Conservation (phyloP, 2,888 invertebrate genomes). For the Pyrrhosoma nymphula region DNA sequence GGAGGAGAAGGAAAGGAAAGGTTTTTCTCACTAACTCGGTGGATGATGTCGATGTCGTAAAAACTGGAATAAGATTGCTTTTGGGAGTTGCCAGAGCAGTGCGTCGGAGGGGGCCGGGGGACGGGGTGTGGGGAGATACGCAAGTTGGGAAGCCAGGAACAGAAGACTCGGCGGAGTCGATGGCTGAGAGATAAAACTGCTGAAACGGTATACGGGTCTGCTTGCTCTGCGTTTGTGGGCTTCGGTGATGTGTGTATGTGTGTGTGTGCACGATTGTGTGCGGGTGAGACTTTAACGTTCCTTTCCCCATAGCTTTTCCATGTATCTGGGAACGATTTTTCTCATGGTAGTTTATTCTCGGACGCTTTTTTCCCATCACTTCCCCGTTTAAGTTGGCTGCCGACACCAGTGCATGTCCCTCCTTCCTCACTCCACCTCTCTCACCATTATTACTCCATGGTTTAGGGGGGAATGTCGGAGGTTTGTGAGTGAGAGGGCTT, state of each 20-base stretch:
- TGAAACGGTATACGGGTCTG: slow-evolving; percentile 42
- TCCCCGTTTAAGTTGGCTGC: slow-evolving; percentile 1
- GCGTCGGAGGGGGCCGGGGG: not conserved
- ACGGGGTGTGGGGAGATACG: not conserved
- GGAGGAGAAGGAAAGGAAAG: not conserved
- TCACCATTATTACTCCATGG: too few relatives aligned
- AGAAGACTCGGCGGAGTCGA: not conserved
- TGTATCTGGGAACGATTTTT: slow-evolving; percentile 41
- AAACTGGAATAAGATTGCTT: slow-evolving; percentile 61
- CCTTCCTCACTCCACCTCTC: not conserved
- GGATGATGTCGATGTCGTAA: slow-evolving; percentile 59
- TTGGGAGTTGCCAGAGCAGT: not conserved
- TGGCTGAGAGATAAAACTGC: slow-evolving; percentile 52
- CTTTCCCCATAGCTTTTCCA: not conserved
- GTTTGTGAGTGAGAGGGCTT: too few relatives aligned
- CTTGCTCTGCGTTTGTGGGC: slow-evolving; percentile 38
- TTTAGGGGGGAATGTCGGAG: too few relatives aligned
- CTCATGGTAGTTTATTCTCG: not conserved
- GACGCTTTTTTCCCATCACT: slow-evolving; percentile 38
- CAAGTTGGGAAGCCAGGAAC: not conserved
- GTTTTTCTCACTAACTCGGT: slow-evolving; percentile 7
- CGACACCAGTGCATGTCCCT: not conserved
- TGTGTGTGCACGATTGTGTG: not conserved
- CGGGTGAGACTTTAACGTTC: not conserved
- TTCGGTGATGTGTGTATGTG: not conserved